These are phyloP conservation scores for Liparis tanakae DNA, from an alignment of 2,797 vertebrate species.

Conservation along the genomic window DNA sequence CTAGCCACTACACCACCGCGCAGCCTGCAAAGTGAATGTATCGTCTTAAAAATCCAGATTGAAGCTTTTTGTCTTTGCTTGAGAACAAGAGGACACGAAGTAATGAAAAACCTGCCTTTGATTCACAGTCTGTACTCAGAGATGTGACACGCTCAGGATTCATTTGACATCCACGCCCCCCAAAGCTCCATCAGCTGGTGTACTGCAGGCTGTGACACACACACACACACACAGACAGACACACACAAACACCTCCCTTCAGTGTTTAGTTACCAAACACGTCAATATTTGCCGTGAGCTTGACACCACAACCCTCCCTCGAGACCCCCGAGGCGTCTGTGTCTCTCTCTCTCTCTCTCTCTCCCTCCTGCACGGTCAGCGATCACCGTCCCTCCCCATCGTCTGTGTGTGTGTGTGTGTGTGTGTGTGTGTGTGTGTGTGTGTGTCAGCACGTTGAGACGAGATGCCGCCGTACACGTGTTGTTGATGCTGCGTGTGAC, in stretches of 20 bases:
- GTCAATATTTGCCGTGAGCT: conserved; percentile 61
- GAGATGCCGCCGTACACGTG: conserved; percentile 24
- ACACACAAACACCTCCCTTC: conserved; percentile 39
- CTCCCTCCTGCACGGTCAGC: conserved; percentile 45
- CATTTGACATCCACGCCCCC: conserved; percentile 19
- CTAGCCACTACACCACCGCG: no score
- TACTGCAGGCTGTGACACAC: conserved; percentile 16
- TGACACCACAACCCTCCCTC: conserved; percentile 49
- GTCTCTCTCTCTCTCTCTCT: conserved; percentile 29
- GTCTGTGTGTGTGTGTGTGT: conserved; percentile 52
- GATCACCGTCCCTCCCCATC: conserved; percentile 60
- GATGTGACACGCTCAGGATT: conserved; percentile 41
- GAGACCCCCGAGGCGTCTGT: conserved; percentile 51
- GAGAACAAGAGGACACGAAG: conserved; percentile 16
- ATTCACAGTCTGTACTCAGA: conserved; percentile 45
- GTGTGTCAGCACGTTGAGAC: conserved; percentile 58
- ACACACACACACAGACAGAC: conserved; percentile 17
- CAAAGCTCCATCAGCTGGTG: conserved; percentile 40
- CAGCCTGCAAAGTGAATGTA: neutral
- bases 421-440: conserved; percentile 55
- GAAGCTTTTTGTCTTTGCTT: conserved; percentile 10
- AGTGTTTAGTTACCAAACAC: conserved; percentile 57
- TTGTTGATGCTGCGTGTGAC: conserved; percentile 14
- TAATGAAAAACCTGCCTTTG: conserved; percentile 5
- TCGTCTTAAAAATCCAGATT: conserved; percentile 16